phyloP scores from a whole-genome alignment of 2,888 invertebrate genomes.

The Nephrotoma flavescens region DNA sequence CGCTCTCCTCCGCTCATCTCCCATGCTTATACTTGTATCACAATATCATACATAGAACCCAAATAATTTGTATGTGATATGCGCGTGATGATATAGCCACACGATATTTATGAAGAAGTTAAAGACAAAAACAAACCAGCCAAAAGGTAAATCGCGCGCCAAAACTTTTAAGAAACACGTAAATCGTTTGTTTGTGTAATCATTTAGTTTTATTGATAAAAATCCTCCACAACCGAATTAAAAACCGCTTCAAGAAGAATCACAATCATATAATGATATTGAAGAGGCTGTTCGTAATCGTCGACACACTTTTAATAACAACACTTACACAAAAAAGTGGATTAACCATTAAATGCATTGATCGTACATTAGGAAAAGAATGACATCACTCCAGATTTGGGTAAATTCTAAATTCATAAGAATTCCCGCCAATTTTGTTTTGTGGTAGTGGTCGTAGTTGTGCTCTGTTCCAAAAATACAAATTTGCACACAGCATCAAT shows the following conservation, averaged over 20 bases:
- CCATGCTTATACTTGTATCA: neutral
- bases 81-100: neutral
- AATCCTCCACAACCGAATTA: neutral
- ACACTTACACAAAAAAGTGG: neutral
- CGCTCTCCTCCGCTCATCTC: neutral
- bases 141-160: neutral
- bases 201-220: neutral
- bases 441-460: neutral
- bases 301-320: neutral
- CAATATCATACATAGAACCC: neutral
- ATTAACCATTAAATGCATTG: neutral
- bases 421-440: neutral
- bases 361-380: neutral
- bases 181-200: neutral
- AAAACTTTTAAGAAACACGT: neutral
- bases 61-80: neutral
- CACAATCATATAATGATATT: neutral
- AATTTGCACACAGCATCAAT: neutral
- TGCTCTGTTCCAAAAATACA: neutral
- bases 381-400: neutral
- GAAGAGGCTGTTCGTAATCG: neutral
- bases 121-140: neutral
- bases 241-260: neutral
- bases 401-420: neutral
- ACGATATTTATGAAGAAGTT: neutral